These are phyloP conservation scores for Sorex fumeus DNA, from an alignment of 2,113 vertebrate species.

Conservation along the genomic window DNA sequence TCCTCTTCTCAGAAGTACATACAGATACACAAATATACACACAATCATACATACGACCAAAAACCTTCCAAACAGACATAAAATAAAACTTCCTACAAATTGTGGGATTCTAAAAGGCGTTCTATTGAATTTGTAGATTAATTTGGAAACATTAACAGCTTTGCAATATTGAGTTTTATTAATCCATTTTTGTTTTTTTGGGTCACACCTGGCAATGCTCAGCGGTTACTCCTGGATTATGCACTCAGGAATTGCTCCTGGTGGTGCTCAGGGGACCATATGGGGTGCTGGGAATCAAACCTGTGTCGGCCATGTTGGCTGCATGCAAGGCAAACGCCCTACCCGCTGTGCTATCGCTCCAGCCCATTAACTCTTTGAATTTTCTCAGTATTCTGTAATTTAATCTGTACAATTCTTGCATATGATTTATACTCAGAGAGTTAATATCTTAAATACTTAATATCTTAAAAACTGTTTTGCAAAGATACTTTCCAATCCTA, in stretches of 20 bases:
- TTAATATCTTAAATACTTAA: neutral
- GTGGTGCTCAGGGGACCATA: too few species aligned
- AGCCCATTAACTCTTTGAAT: neutral
- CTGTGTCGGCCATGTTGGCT: too few species aligned
- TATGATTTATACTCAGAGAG: neutral
- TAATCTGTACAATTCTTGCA: neutral
- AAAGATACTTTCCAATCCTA: neutral
- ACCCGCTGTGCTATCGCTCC: too few species aligned
- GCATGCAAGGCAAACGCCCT: too few species aligned
- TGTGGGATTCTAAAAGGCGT: constrained; percentile 18
- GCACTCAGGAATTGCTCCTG: too few species aligned
- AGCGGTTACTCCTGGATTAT: too few species aligned
- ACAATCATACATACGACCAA: too few species aligned
- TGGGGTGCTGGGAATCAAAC: too few species aligned
- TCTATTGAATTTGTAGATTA: neutral
- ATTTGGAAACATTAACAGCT: neutral
- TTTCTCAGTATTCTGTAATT: neutral
- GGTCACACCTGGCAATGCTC: too few species aligned
- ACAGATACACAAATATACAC: neutral
- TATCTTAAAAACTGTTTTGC: neutral
- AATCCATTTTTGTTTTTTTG: too few species aligned
- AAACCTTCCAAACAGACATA: too few species aligned
- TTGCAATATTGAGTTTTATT: neutral
- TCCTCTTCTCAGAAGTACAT: neutral
- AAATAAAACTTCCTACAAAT: neutral